phyloP scores from a whole-genome alignment of 1,140 invertebrate genomes.

The Diorhabda sublineata region DNA sequence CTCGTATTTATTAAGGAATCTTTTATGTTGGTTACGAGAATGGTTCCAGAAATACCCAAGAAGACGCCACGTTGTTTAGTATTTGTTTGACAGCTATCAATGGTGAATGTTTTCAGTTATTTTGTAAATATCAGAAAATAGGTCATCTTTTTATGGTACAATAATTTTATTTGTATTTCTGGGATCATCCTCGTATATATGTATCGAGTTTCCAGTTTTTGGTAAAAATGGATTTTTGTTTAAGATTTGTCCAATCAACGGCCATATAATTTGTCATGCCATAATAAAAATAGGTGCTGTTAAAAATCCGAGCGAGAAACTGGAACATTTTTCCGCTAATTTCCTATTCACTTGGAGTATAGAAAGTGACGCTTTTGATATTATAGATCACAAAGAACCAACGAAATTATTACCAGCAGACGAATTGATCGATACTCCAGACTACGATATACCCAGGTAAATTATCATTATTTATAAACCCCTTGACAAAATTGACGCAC shows the following conservation, averaged over 20 bases:
- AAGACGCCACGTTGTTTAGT: no score
- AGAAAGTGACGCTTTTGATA: slow-evolving; percentile 40
- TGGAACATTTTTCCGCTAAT: slow-evolving; percentile 37
- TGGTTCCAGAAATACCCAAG: no score
- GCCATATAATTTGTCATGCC: slow-evolving; percentile 44
- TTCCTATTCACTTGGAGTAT: slow-evolving; percentile 46
- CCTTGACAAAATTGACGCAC: no score
- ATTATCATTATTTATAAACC: not conserved
- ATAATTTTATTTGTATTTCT: no score
- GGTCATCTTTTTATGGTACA: no score
- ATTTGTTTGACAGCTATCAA: no score
- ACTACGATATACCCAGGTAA: slow-evolving; percentile 36
- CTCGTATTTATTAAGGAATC: no score
- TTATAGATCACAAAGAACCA: slow-evolving; percentile 37
- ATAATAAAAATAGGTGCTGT: slow-evolving; percentile 45
- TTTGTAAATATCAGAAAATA: no score
- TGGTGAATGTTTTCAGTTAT: no score
- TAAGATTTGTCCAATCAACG: slow-evolving; percentile 45
- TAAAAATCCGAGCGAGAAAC: slow-evolving; percentile 34
- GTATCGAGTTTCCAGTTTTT: not conserved
- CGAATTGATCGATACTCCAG: slow-evolving; percentile 24
- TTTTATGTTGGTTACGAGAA: no score
- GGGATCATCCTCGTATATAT: no score
- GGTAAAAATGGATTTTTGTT: slow-evolving; percentile 13
- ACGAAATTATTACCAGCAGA: slow-evolving; percentile 33